These are phyloP conservation scores for Xerus inauris DNA, from an alignment of 2,113 vertebrate genomes.

Conservation along the genomic window DNA sequence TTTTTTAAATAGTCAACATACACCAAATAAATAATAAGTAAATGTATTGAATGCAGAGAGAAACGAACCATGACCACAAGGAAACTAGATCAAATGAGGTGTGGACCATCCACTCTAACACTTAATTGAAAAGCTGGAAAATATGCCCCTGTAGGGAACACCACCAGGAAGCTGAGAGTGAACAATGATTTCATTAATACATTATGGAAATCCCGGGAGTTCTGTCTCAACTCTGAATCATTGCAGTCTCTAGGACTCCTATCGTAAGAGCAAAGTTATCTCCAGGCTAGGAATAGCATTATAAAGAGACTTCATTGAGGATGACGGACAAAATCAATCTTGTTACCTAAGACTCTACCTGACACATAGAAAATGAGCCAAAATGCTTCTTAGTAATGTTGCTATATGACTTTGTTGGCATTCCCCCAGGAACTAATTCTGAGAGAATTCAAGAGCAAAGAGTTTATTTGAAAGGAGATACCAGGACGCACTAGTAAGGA, in stretches of 20 bases:
- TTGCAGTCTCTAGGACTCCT: neutral
- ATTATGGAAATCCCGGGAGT: neutral
- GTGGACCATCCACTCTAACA: neutral
- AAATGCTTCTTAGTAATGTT: neutral
- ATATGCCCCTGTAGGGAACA: neutral
- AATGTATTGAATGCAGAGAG: neutral
- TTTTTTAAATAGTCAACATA: neutral
- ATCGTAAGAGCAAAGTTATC: neutral
- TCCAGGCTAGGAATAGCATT: neutral
- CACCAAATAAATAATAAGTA: neutral
- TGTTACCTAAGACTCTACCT: neutral
- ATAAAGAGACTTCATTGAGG: neutral
- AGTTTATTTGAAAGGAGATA: neutral
- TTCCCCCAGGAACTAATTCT: neutral
- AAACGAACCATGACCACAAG: neutral
- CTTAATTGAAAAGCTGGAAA: neutral
- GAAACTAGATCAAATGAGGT: neutral
- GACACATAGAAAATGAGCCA: neutral
- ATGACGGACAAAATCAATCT: neutral
- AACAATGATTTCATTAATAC: neutral
- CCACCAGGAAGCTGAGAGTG: neutral
- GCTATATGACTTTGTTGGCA: neutral
- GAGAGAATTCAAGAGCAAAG: neutral
- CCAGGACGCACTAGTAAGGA: neutral
- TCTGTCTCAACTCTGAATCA: neutral